These are phyloP conservation scores for Cheilinus undulatus DNA, from an alignment of 2,113 vertebrate species.

Conservation along the genomic window DNA sequence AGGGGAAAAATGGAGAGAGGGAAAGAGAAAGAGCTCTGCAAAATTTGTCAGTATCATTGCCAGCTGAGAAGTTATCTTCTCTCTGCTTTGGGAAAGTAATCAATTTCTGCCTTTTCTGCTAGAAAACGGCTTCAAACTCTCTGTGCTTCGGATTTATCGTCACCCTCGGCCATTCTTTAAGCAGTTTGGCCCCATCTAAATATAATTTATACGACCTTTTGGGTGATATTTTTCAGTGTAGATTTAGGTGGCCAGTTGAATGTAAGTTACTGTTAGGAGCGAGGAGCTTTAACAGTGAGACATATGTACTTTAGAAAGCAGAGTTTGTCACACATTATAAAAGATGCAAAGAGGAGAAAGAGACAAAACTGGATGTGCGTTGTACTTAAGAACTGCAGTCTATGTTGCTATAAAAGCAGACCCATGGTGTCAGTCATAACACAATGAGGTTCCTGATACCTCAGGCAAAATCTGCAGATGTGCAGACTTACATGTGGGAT, in stretches of 20 bases:
- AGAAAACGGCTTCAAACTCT: constrained; percentile 53
- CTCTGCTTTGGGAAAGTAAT: constrained; percentile 60
- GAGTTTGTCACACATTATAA: background rate
- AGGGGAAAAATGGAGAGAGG: constrained; percentile 24
- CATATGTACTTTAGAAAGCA: background rate
- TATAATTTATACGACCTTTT: constrained; percentile 14
- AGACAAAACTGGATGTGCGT: background rate
- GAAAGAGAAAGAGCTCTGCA: constrained; percentile 43
- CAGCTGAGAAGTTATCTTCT: constrained; percentile 66
- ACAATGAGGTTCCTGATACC: background rate
- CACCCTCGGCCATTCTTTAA: constrained; percentile 20
- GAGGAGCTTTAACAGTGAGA: constrained; percentile 5
- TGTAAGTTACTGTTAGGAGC: background rate
- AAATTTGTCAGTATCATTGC: constrained; percentile 53
- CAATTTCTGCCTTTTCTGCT: constrained; percentile 63
- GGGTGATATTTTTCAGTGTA: constrained; percentile 4
- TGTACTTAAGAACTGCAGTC: background rate
- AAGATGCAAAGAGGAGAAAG: too few species aligned
- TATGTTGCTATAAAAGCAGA: background rate
- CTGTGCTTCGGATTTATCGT: constrained; percentile 55
- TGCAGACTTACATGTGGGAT: background rate
- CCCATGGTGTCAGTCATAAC: background rate
- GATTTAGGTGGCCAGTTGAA: background rate
- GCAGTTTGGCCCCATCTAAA: constrained; percentile 15
- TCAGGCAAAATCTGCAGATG: background rate